Percentiles rank a stretch among this genome's conserved stretches.
These are phyloP conservation scores for Prochilodus magdalenae DNA, from an alignment of 2,113 vertebrate genomes.

Conservation along the genomic window DNA sequence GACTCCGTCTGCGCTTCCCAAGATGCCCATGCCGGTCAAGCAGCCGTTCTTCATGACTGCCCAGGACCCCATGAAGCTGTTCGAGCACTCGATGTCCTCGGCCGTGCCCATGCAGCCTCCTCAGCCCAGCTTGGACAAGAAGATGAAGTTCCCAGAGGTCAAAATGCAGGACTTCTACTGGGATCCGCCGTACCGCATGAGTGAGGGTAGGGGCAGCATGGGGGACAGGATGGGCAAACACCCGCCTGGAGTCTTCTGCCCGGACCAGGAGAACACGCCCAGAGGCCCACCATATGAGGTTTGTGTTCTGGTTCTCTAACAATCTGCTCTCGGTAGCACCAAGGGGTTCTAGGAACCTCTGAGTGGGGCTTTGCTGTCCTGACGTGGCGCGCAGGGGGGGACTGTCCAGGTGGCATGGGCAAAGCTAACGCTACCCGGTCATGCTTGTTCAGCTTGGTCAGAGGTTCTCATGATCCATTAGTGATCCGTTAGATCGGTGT, in stretches of 20 bases:
- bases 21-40: slow-evolving; percentile 86
- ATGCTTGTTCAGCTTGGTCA: too few species aligned
- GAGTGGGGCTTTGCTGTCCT: too few species aligned
- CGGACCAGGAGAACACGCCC: slow-evolving; percentile 85
- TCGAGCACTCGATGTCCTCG: slow-evolving; percentile 83
- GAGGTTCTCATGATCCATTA: too few species aligned
- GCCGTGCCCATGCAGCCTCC: slow-evolving; percentile 81
- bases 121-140: slow-evolving; percentile 85
- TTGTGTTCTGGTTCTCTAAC: slow-evolving; percentile 47
- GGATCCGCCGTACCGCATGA: slow-evolving; percentile 86
- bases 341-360: background rate
- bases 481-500: background rate
- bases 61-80: slow-evolving; percentile 90
- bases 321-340: too few species aligned
- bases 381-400: too few species aligned
- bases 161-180: slow-evolving; percentile 94
- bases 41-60: slow-evolving; percentile 86
- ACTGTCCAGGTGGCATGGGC: too few species aligned
- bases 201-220: slow-evolving; percentile 80
- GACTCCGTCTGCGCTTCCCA: slow-evolving; percentile 85
- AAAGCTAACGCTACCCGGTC: too few species aligned
- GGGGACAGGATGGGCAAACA: slow-evolving; percentile 84
- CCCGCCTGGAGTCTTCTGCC: slow-evolving; percentile 81
- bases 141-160: slow-evolving; percentile 92
- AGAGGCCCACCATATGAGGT: slow-evolving; percentile 91